phyloP scores from a whole-genome alignment of 2,113 vertebrate genomes.

The Sapajus apella region DNA sequence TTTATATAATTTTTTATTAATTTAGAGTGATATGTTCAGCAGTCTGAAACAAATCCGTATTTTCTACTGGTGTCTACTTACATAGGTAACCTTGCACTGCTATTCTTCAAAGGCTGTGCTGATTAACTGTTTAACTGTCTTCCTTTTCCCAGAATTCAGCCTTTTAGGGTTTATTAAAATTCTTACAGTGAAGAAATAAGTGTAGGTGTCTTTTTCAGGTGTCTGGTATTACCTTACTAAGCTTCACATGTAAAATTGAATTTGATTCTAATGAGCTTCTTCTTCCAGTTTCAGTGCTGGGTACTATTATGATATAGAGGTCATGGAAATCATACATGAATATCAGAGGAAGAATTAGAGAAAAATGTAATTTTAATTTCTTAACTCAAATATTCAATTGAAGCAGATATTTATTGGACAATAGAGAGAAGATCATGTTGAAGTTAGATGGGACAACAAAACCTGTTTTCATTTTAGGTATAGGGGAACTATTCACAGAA shows the following conservation, averaged over 20 bases:
- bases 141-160: background rate
- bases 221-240: background rate
- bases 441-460: background rate
- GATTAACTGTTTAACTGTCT: background rate
- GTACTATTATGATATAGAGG: background rate
- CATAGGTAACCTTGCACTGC: background rate
- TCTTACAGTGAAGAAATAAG: constrained; percentile 12
- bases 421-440: background rate
- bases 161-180: constrained; percentile 42
- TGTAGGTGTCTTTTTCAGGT: background rate
- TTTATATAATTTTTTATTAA: background rate
- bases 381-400: background rate
- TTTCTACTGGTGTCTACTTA: background rate
- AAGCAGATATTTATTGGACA: background rate
- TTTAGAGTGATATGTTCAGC: background rate
- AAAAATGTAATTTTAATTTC: constrained; percentile 5
- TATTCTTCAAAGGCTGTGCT: background rate
- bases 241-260: background rate
- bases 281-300: background rate
- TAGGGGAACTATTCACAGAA: background rate
- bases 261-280: background rate
- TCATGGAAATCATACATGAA: background rate
- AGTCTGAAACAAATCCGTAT: background rate
- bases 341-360: background rate
- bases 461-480: background rate